Evolutionary conservation across 2,888 invertebrate genomes (phyloP).

Genomic region (Ametastegia equiseti): DNA sequence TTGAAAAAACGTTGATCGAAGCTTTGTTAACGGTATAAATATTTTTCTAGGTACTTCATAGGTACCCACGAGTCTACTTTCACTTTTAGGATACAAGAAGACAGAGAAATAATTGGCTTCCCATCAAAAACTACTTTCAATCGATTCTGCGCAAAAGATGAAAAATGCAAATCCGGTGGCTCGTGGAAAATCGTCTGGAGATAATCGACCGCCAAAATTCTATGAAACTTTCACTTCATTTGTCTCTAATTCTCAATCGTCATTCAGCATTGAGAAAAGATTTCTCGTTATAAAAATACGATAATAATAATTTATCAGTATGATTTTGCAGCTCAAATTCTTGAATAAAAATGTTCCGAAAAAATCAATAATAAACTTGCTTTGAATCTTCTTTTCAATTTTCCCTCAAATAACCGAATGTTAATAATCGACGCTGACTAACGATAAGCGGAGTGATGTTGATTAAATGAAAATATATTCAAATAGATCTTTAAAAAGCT

Average conservation of each 20-base stretch:
- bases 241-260: too few relatives aligned
- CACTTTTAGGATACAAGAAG: constrained; percentile 97
- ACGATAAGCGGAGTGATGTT: neutral
- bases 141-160: constrained; percentile 82
- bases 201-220: constrained; percentile 67
- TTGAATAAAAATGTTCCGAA: too few relatives aligned
- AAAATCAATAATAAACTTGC: too few relatives aligned
- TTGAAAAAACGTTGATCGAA: too few relatives aligned
- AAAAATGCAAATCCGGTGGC: constrained; percentile 61
- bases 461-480: constrained; percentile 1
- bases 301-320: neutral
- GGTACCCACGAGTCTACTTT: constrained; percentile 98
- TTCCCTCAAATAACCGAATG: neutral
- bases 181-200: constrained; percentile 74
- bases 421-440: too few relatives aligned
- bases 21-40: constrained; percentile 15
- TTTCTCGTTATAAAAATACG: too few relatives aligned
- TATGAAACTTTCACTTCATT: neutral
- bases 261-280: too few relatives aligned
- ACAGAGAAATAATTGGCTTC: constrained; percentile 96
- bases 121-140: constrained; percentile 90
- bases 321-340: too few relatives aligned
- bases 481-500: constrained; percentile 44
- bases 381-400: too few relatives aligned
- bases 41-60: constrained; percentile 83